A percentile compares a stretch with the other conserved stretches of the same genome.
These are phyloP conservation scores for Scleropages formosus DNA, from an alignment of 2,797 vertebrate species.

Conservation along the genomic window DNA sequence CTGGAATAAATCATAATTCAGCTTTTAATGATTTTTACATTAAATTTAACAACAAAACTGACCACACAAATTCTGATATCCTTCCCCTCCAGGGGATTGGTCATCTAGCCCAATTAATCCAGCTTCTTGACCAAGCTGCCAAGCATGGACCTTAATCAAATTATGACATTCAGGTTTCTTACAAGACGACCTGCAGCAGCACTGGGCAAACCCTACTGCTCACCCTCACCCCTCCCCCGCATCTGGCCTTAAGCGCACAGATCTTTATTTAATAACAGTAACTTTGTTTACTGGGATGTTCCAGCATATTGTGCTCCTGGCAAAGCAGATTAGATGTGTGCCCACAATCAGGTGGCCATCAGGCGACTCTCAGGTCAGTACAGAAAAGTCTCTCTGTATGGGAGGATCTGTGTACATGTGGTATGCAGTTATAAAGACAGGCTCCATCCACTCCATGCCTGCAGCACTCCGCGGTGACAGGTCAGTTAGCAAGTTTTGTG, in stretches of 20 bases:
- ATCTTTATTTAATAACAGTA: slow-evolving; percentile 20
- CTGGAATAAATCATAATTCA: slow-evolving; percentile 1
- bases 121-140: not conserved
- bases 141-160: not conserved
- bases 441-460: too few species aligned
- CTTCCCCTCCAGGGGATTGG: slow-evolving; percentile 3
- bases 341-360: slow-evolving; percentile 44
- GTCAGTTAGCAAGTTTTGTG: too few species aligned
- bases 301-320: slow-evolving; percentile 5
- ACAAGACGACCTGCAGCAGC: not conserved
- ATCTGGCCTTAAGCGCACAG: too few species aligned
- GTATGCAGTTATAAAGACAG: too few species aligned
- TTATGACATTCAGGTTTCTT: not conserved
- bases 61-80: slow-evolving; percentile 18
- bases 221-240: not conserved
- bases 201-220: not conserved
- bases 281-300: slow-evolving; percentile 27
- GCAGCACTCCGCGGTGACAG: too few species aligned
- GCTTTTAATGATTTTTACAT: slow-evolving; percentile 28
- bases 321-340: slow-evolving; percentile 45
- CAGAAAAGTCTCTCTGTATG: not conserved
- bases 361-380: slow-evolving; percentile 35
- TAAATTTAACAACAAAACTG: slow-evolving; percentile 24
- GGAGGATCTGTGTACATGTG: too few species aligned
- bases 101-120: not conserved